Conservation (phyloP, 2,797 vertebrate genomes). For the Hippopotamyrus pictus region DNA sequence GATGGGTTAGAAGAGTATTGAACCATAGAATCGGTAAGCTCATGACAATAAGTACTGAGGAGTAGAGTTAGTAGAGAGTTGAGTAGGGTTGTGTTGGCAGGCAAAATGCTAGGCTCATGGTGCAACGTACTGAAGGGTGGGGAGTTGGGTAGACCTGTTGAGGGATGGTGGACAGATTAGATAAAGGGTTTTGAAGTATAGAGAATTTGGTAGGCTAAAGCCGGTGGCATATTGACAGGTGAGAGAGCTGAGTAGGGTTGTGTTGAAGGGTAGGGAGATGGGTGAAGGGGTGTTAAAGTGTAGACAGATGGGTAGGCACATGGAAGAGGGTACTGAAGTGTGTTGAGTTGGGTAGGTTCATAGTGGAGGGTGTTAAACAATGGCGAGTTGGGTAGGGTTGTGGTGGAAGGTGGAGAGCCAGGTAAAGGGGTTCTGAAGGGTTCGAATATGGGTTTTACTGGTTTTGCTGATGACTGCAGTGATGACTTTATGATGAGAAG, state of each 20-base stretch:
- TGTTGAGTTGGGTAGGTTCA: background rate
- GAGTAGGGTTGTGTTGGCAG: background rate
- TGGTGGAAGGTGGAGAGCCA: background rate
- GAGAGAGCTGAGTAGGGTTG: background rate
- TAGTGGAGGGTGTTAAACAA: background rate
- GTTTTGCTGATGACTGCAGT: background rate
- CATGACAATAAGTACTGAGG: background rate
- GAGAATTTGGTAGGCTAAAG: too few species aligned
- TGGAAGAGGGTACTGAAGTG: background rate
- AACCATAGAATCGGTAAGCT: background rate
- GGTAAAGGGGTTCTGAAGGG: background rate
- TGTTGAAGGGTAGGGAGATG: background rate
- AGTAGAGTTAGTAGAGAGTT: background rate
- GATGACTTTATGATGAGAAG: background rate
- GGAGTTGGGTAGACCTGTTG: background rate
- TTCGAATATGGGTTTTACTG: background rate
- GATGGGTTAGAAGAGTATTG: background rate
- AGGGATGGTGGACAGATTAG: too few species aligned
- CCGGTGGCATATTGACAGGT: background rate
- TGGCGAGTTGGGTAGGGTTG: background rate
- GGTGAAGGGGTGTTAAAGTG: background rate
- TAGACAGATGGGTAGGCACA: background rate
- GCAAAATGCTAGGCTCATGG: background rate
- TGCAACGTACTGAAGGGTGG: background rate
- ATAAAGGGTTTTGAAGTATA: too few species aligned